Base-by-base conservation (phyloP, 2,888 invertebrate genomes). In the Boloria selene region DNA sequence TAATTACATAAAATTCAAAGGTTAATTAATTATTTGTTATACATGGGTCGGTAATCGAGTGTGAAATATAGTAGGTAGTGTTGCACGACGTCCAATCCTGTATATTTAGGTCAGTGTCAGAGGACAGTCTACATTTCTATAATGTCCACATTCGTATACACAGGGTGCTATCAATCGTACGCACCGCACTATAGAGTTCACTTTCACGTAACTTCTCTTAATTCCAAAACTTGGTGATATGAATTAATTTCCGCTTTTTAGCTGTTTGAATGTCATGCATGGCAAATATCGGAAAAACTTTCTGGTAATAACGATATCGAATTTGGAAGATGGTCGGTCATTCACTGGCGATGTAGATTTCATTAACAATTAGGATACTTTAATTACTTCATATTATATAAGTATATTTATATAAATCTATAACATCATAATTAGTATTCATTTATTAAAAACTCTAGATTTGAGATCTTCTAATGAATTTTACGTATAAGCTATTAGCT, bases 61-160 rank as follows among this genome's bases (percentile, higher is more conserved):
- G 67, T 62, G 61, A 61, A 67, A 65, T 60, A 62, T 65, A 42
- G 53, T 64, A 50, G 65, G 53, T 64, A 50, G 65, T 64, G 49
- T 56, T 61, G 64, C 64, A 65, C 58, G 53, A 45, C 64, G 71
- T 68, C 69, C 69, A 70, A 54, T 70, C 63, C 69, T 77, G 78
- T 81, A 80, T 80, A 88, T 88, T 80, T 88, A 85, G 90, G 89
- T 90, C 90, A 89, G 82, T 88, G 88, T 88, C 89, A 86, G 75
- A 82, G 83, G 83, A 84, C 82, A 81, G 79, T 79, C 79, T 79
- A 78, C 79, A 79, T 79, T 79, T 80, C 78, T 68, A 68, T 81
- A 56, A 61, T 68, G 76, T 77, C 76, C 77, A 75, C 73, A 76
- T 26, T 74, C 75, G 76, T 74, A 26, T 58, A 47, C 72, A 75